Percentiles rank a stretch among this genome's conserved stretches.
Conservation (phyloP, 2,888 invertebrate genomes). For the Ichneumoninae sp. region DNA sequence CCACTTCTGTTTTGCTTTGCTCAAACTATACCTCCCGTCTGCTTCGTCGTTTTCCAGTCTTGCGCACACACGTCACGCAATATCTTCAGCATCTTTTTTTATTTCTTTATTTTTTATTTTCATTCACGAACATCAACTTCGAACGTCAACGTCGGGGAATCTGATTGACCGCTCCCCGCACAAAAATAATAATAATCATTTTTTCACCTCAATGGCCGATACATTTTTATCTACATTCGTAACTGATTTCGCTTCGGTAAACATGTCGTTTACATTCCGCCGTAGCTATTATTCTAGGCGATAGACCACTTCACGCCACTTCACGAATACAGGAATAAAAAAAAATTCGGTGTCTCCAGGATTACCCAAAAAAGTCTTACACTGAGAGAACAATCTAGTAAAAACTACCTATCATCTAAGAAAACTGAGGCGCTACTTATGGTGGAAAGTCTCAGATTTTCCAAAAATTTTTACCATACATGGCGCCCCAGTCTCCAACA, state of each 20-base stretch:
- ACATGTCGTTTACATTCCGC: background rate
- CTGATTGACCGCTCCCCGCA: background rate
- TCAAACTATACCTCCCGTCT: slow-evolving; percentile 43
- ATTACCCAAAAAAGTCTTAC: background rate
- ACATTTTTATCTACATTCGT: background rate
- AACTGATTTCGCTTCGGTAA: background rate
- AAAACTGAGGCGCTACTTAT: too few relatives aligned
- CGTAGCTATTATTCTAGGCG: background rate
- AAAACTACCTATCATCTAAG: too few relatives aligned
- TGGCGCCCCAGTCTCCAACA: too few relatives aligned
- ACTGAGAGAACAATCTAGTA: too few relatives aligned
- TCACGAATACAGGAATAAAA: background rate
- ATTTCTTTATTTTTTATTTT: slow-evolving; percentile 31
- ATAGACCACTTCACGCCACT: background rate
- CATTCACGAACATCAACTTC: slow-evolving; percentile 9
- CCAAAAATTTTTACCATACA: too few relatives aligned
- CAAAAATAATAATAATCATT: background rate
- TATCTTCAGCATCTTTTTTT: background rate
- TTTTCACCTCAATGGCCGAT: background rate
- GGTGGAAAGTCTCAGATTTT: too few relatives aligned
- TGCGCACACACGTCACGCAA: slow-evolving; percentile 35
- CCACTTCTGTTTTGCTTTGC: slow-evolving; percentile 31
- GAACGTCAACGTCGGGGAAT: slow-evolving; percentile 15
- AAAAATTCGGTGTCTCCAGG: background rate
- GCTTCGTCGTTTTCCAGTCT: slow-evolving; percentile 35